phyloP scores from a whole-genome alignment of 2,113 vertebrate genomes.

The Halcyon malimbica region DNA sequence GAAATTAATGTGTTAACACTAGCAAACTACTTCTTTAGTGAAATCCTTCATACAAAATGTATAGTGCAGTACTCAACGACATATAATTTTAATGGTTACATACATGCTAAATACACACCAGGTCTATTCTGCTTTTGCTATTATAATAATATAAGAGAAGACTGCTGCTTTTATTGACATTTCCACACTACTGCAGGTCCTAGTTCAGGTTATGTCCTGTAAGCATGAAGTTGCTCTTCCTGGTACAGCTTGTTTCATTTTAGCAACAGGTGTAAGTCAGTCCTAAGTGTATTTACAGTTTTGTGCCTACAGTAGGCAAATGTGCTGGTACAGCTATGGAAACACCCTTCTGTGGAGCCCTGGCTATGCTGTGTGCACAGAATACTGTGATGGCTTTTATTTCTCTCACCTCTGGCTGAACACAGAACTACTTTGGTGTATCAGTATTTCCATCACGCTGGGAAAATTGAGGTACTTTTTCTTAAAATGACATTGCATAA shows the following conservation, averaged over 20 bases:
- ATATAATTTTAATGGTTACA: background rate
- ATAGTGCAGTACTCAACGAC: background rate
- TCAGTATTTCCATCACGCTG: background rate
- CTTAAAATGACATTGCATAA: background rate
- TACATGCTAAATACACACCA: background rate
- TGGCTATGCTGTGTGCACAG: background rate
- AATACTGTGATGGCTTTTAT: background rate
- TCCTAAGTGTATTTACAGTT: background rate
- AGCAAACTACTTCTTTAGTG: background rate
- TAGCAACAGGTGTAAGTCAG: background rate
- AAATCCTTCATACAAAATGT: background rate
- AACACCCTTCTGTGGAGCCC: background rate
- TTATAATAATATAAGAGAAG: background rate
- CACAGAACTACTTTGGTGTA: background rate
- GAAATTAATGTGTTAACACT: background rate
- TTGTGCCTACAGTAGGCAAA: background rate
- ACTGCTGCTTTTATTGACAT: background rate
- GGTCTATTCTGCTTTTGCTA: background rate
- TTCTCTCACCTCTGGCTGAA: background rate
- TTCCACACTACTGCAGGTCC: background rate
- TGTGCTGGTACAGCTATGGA: background rate
- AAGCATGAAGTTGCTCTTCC: background rate
- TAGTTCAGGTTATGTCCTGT: background rate
- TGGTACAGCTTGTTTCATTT: background rate
- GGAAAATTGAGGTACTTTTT: background rate